These are phyloP conservation scores for Hirtodrosophila cameraria DNA, from an alignment of 2,888 invertebrate species.

Conservation along the genomic window DNA sequence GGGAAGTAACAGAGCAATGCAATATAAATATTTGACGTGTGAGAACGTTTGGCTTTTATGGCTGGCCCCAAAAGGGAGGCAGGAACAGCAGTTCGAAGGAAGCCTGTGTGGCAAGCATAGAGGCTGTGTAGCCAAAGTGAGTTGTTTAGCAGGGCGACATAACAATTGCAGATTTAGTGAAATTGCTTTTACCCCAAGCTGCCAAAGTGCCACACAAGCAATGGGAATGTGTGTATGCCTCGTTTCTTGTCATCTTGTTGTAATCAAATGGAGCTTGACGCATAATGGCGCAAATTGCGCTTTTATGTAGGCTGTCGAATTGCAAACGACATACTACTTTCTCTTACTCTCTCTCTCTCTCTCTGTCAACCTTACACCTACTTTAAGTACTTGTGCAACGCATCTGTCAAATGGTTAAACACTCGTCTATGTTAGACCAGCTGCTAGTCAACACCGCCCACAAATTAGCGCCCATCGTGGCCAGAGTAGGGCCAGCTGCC, in stretches of 20 bases:
- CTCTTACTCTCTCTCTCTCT: background rate
- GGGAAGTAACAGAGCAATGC: slow-evolving; percentile 41
- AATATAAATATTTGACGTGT: slow-evolving; percentile 78
- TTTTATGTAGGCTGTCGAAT: slow-evolving; percentile 75
- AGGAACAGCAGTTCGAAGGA: background rate
- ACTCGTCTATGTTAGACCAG: slow-evolving; percentile 40
- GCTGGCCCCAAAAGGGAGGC: slow-evolving; percentile 33
- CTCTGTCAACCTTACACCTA: background rate
- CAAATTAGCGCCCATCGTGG: slow-evolving; percentile 58
- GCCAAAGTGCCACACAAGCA: slow-evolving; percentile 10
- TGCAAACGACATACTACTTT: slow-evolving; percentile 11
- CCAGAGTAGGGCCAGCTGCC: slow-evolving; percentile 23
- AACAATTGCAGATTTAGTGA: slow-evolving; percentile 78
- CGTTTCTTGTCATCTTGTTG: slow-evolving; percentile 65
- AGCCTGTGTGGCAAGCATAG: slow-evolving; percentile 6
- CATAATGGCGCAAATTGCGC: slow-evolving; percentile 76
- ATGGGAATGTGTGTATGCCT: slow-evolving; percentile 23
- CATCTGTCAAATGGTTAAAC: slow-evolving; percentile 68
- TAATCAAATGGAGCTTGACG: slow-evolving; percentile 76
- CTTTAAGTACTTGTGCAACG: slow-evolving; percentile 35
- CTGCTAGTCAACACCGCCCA: slow-evolving; percentile 41
- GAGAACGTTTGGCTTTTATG: slow-evolving; percentile 71
- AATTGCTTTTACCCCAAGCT: slow-evolving; percentile 65
- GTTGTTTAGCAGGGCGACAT: slow-evolving; percentile 76
- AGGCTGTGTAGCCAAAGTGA: slow-evolving; percentile 48